These are phyloP conservation scores for Alauda arvensis DNA, from an alignment of 2,797 vertebrate species.

Conservation along the genomic window DNA sequence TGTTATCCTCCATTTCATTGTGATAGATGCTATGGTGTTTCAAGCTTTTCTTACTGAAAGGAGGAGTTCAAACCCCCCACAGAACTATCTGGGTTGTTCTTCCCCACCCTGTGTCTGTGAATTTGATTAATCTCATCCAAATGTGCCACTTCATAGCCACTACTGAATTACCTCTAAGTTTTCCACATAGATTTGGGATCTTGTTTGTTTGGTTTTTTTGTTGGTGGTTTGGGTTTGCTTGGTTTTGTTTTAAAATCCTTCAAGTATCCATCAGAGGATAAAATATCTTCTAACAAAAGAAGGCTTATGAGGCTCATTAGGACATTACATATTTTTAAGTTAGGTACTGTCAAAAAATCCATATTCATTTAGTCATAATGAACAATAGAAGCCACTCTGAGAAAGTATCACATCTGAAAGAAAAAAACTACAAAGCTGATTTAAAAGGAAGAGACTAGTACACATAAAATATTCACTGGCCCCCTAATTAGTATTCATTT, in stretches of 20 bases:
- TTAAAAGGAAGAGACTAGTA: not conserved
- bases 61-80: not conserved
- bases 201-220: not conserved
- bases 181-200: not conserved
- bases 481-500: conserved; percentile 55
- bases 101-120: not conserved
- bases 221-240: not conserved
- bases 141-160: not conserved
- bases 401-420: not conserved
- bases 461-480: conserved; percentile 34
- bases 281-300: not conserved
- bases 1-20: not conserved
- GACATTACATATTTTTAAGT: not conserved
- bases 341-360: not conserved
- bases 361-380: not conserved
- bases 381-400: not conserved
- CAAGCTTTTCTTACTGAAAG: not conserved
- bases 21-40: not conserved
- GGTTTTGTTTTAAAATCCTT: not conserved
- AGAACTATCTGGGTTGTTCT: not conserved
- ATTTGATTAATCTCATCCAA: not conserved
- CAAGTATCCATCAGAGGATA: not conserved
- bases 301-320: not conserved
- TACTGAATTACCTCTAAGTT: not conserved
- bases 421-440: not conserved